Conservation (phyloP, 2,113 vertebrate species). For the Bostrychus sinensis region DNA sequence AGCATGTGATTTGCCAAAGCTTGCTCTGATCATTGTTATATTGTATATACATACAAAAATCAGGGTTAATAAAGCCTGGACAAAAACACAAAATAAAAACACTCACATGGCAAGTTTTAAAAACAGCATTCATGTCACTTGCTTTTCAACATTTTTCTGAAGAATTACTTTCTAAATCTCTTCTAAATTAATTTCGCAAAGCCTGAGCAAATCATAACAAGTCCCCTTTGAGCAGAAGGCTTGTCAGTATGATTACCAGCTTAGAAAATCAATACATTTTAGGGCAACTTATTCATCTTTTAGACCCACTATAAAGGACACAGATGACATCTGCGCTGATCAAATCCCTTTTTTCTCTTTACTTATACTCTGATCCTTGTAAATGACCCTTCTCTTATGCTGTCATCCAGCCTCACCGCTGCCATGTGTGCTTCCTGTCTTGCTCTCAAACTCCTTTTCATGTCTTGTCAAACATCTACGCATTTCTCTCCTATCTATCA, state of each 20-base stretch:
- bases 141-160: slow-evolving; percentile 1
- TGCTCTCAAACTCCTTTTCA: slow-evolving; percentile 1
- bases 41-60: too few relatives aligned
- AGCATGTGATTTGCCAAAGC: too few relatives aligned
- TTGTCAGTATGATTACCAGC: not conserved
- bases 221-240: not conserved
- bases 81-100: too few relatives aligned
- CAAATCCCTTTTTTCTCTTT: not conserved
- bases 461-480: slow-evolving; percentile 20
- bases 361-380: not conserved
- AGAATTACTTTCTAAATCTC: not conserved
- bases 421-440: not conserved
- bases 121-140: not conserved
- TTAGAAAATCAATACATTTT: slow-evolving; percentile 4
- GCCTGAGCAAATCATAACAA: not conserved
- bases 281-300: not conserved
- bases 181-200: slow-evolving; percentile 19
- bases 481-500: slow-evolving; percentile 5
- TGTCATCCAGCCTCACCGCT: not conserved
- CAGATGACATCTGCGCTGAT: not conserved
- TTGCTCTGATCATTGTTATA: too few relatives aligned
- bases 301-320: not conserved
- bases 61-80: too few relatives aligned
- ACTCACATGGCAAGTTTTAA: too few relatives aligned
- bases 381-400: too few relatives aligned